Base-by-base conservation (phyloP, 2,113 vertebrate genomes). In the Mastomys coucha region DNA sequence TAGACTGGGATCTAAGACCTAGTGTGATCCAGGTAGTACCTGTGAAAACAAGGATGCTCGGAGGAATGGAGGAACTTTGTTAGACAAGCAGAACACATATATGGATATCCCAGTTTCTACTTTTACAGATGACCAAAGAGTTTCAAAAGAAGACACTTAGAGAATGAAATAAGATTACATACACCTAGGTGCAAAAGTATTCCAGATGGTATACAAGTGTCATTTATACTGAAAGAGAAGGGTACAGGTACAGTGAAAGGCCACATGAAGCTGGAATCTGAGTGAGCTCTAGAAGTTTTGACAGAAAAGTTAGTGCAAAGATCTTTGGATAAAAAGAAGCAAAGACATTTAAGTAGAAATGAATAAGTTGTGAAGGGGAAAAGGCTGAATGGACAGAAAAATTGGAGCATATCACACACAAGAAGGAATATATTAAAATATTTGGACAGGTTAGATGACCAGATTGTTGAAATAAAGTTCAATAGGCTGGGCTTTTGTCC, bases 141-240 rank as follows among this genome's bases (percentile, higher is more conserved):
- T 42, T 94, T 69, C 82, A 28, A 70, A 89, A 42, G 16, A 31
- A 93, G 14, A 65, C 20, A 93, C 91, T 91, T n/a, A 93, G 58
- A 81, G 22, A 92, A 73, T 36, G 33, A 88, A 93, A 89, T 53
- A 77, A 39, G 39, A 87, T 85, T 33, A 70, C 33, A 70, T 14
- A 7, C 14, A 16, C 69, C 28, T 28, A 94, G 20, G 24, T 86
- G 7, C 26, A 89, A 80, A 95, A 76, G 80, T 84, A 60, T 31
- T 81, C 26, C 9, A 49, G 49, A 60, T 4, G 31, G 51, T 60
- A 31, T 7, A 77, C n/a, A 81, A 53, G 19, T 60, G 67, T 31
- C 87, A 49, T 16, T 85, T 88, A 12, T 67, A 88, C 81, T 93
- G 45, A 95, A 89, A 78, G 5, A 4, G 19, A 89, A 76, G 36